These are phyloP conservation scores for Etheostoma nigrum DNA, from an alignment of 2,797 vertebrate genomes.

Conservation along the genomic window DNA sequence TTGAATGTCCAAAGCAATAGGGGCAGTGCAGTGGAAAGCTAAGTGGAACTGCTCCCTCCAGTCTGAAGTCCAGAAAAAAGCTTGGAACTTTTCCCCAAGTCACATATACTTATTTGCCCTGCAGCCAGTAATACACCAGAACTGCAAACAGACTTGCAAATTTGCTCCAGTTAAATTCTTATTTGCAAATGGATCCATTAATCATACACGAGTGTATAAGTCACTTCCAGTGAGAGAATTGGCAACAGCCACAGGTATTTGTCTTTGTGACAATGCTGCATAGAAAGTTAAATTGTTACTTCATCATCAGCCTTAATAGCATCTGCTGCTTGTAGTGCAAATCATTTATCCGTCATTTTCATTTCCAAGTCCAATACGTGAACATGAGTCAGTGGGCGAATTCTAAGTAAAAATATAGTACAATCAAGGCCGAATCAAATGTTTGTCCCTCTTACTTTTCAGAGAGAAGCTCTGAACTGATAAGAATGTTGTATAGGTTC, in stretches of 20 bases:
- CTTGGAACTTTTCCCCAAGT: constrained; percentile 1
- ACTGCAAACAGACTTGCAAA: constrained; percentile 30
- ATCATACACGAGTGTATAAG: constrained; percentile 6
- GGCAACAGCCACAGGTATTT: too few relatives aligned
- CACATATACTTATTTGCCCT: constrained; percentile 25
- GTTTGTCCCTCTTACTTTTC: too few relatives aligned
- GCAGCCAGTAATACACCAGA: constrained; percentile 22
- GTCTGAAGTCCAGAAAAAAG: constrained; percentile 16
- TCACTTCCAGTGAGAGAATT: neutral
- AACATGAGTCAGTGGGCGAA: neutral
- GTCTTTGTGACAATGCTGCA: neutral
- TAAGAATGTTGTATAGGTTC: neutral
- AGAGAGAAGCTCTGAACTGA: neutral
- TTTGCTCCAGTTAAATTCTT: constrained; percentile 1
- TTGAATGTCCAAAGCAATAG: constrained; percentile 10
- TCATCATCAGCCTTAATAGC: too few relatives aligned
- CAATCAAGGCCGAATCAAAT: too few relatives aligned
- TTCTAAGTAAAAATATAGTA: too few relatives aligned
- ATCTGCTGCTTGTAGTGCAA: constrained; percentile 6
- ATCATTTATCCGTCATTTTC: neutral
- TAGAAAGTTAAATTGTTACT: constrained; percentile 1
- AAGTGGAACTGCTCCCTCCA: constrained; percentile 27
- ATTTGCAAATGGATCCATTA: constrained; percentile 30
- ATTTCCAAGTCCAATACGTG: neutral
- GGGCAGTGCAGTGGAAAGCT: constrained; percentile 17